Evolutionary conservation across 2,888 invertebrate genomes (phyloP).

Genomic region (Pelosia muscerda): DNA sequence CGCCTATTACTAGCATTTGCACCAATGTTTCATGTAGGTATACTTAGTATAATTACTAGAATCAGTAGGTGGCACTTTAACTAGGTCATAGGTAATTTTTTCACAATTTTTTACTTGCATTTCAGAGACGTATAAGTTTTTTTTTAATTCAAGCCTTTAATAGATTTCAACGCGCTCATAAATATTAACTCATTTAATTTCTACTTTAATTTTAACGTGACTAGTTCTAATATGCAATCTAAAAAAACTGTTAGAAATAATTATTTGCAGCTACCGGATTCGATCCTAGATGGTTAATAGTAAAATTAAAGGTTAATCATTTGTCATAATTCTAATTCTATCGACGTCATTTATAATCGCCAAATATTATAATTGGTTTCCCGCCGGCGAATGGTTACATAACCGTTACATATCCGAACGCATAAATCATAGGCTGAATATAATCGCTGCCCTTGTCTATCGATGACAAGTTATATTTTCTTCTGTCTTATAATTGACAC

Average conservation of each 20-base stretch:
- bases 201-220: not conserved
- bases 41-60: too few relatives aligned
- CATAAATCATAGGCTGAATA: constrained; percentile 43
- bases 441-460: constrained; percentile 38
- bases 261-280: constrained; percentile 13
- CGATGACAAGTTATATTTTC: constrained; percentile 23
- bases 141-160: constrained; percentile 1
- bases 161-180: constrained; percentile 7
- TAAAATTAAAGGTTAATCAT: constrained; percentile 10
- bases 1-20: too few relatives aligned
- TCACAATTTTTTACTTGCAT: not conserved
- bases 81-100: not conserved
- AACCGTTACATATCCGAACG: constrained; percentile 24
- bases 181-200: not conserved
- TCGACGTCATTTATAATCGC: constrained; percentile 18
- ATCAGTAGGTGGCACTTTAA: too few relatives aligned
- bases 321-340: constrained; percentile 16
- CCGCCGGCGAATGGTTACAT: constrained; percentile 10
- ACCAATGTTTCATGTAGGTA: too few relatives aligned
- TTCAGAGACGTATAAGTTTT: not conserved
- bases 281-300: not conserved
- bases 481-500: constrained; percentile 59
- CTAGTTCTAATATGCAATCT: not conserved
- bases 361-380: constrained; percentile 20
- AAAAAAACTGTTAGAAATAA: constrained; percentile 3